Base-by-base conservation (phyloP, 2,113 vertebrate species). In the Pterophyllum scalare region DNA sequence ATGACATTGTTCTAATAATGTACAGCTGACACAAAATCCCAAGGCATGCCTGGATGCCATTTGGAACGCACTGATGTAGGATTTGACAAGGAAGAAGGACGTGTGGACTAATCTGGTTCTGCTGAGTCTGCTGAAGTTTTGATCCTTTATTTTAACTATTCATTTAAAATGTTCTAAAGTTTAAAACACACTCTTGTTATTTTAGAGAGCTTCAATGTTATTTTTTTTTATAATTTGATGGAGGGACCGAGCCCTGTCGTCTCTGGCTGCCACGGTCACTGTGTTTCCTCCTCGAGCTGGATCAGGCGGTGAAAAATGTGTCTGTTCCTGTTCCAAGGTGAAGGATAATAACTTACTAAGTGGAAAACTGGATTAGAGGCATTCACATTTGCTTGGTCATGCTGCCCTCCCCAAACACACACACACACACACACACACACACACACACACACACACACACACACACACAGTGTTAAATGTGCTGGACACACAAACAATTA, bases 311-410 rank as follows among this genome's bases (percentile, higher is more conserved):
- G 38, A 46, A 65, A 70, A 77, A 75, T 20, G 2, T 58, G 31
- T 83, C 60, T 74, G 10, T 59, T 57, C 33, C 65, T 2, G 1
- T 62, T 78, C 65, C 87, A 89, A 92, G 87, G 87, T 89, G 89
- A 88, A 77, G 57, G 80, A 90, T 84, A 83, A 84, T 87, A 85
- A 85, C 61, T 79, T 52, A 74, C 49, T 78, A 49, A 86, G 85
- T 88, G 83, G 70, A 87, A 82, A 87, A 94, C 81, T 81, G 60
- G 70, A 92, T 92, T 87, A 83, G 43, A 75, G 75, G 67, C 80
- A 3, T 86, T 81, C 75, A 78, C 70, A 77, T 90, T 83, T 77
- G 67, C 62, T 84, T 83, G 33, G 81, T 79, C 83, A 86, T 64
- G 62, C 77, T 7, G 14, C 56, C 20, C 12, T 4, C 24, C 13